These are phyloP conservation scores for Scarus forsteni DNA, from an alignment of 2,797 vertebrate species.

Conservation along the genomic window DNA sequence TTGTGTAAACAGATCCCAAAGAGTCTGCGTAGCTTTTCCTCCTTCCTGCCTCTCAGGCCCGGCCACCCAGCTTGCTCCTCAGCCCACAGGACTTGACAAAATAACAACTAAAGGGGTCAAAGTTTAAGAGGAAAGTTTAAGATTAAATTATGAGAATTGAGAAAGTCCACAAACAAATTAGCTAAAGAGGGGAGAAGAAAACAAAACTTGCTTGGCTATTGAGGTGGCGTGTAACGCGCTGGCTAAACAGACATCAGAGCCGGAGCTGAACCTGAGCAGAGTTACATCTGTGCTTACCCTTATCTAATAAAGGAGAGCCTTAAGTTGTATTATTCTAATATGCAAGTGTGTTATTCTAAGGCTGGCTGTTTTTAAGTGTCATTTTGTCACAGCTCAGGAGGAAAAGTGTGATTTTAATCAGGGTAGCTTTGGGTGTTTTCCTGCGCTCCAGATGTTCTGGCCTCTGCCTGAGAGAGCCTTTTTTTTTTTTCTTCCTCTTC, in stretches of 20 bases:
- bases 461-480: conserved; percentile 39
- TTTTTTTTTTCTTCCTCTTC: conserved; percentile 1
- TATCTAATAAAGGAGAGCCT: conserved; percentile 78
- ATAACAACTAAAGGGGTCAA: conserved; percentile 89
- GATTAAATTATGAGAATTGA: conserved; percentile 91
- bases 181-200: conserved; percentile 72
- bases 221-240: conserved; percentile 78
- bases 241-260: conserved; percentile 85
- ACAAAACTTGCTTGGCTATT: conserved; percentile 49
- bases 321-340: conserved; percentile 77
- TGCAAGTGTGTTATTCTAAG: conserved; percentile 72
- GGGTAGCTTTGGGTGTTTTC: conserved; percentile 77
- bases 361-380: conserved; percentile 71
- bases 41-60: conserved; percentile 58
- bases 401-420: conserved; percentile 82
- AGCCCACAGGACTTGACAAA: conserved; percentile 84
- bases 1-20: conserved; percentile 95
- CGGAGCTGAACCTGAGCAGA: conserved; percentile 58
- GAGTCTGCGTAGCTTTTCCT: conserved; percentile 79
- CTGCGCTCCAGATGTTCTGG: conserved; percentile 80
- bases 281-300: conserved; percentile 62
- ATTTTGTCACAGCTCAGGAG: conserved; percentile 73
- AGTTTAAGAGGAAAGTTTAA: conserved; percentile 88
- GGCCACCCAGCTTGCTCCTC: conserved; percentile 77
- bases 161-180: conserved; percentile 93